Conservation (phyloP, 2,797 vertebrate genomes). For the Cottoperca gobio region DNA sequence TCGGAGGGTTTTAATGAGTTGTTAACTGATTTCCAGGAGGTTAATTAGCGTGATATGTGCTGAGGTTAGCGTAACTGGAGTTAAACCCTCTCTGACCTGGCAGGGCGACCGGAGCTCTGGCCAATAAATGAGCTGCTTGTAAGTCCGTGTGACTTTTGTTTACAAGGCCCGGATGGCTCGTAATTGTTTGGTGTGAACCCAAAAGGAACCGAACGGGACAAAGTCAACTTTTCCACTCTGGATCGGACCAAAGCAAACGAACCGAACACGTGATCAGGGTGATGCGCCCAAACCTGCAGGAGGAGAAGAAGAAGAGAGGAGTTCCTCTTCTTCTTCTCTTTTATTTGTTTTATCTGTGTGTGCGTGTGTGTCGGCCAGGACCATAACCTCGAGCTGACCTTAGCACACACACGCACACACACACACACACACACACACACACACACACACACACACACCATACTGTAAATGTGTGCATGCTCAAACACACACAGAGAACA, state of each 20-base stretch:
- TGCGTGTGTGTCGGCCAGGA: no score
- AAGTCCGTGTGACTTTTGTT: constrained; percentile 36
- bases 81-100: constrained; percentile 16
- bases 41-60: not conserved
- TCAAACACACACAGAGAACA: no score
- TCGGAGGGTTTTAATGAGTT: not conserved
- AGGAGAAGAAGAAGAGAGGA: constrained; percentile 49
- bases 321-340: constrained; percentile 39
- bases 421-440: no score
- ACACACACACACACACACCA: no score
- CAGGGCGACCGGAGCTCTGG: not conserved
- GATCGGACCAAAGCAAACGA: not conserved
- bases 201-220: constrained; percentile 17
- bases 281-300: not conserved
- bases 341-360: constrained; percentile 20
- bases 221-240: constrained; percentile 45
- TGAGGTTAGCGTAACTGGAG: not conserved
- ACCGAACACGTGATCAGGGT: not conserved
- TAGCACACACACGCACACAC: no score
- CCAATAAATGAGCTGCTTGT: constrained; percentile 30
- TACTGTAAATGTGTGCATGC: no score
- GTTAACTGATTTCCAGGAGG: constrained; percentile 1
- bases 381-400: no score
- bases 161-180: constrained; percentile 20
- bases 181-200: constrained; percentile 23